Conservation (phyloP, 92 coral and sea anemone species). For the Phymanthus crucifer region DNA sequence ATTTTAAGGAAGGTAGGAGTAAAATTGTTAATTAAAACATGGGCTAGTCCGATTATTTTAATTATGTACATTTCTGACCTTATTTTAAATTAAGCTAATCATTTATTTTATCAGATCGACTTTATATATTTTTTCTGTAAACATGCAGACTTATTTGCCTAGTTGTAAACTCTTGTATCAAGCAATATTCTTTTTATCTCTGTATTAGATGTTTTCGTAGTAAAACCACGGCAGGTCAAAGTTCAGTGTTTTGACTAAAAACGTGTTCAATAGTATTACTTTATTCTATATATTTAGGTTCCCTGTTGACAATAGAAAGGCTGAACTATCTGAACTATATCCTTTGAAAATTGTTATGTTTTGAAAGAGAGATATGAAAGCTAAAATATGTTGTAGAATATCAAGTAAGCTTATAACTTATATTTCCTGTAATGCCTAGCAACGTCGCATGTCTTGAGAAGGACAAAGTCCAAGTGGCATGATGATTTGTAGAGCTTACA, state of each 20-base stretch:
- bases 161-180: neutral
- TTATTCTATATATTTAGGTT: neutral
- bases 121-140: neutral
- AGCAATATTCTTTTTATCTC: neutral
- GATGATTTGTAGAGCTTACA: neutral
- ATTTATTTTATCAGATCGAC: neutral
- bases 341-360: neutral
- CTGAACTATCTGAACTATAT: constrained; percentile 2
- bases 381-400: neutral
- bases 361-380: neutral
- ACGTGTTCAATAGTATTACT: neutral
- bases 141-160: neutral
- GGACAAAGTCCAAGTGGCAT: neutral
- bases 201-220: neutral
- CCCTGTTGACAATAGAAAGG: neutral
- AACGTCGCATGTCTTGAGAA: neutral
- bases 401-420: neutral
- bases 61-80: neutral
- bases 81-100: neutral
- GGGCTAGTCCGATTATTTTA: neutral
- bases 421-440: neutral
- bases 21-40: neutral
- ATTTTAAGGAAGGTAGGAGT: constrained; percentile 90
- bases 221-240: neutral
- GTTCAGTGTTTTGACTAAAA: neutral